Evolutionary conservation across 1,140 invertebrate genomes (phyloP), one percentile per base, ranked within the genome.

Genomic region (Mycetomoellerius zeteki): DNA sequence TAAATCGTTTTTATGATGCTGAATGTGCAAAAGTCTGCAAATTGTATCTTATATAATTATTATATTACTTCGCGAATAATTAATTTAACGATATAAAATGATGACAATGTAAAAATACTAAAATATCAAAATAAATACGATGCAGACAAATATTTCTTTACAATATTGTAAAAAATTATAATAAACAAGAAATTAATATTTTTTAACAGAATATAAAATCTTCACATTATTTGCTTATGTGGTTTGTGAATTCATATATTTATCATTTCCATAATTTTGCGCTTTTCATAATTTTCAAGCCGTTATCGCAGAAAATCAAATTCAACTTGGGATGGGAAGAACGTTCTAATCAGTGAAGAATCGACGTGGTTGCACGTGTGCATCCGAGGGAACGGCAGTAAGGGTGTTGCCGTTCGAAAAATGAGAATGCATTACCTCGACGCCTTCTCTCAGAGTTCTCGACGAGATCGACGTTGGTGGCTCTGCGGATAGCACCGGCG

Each of bases 391-490:
- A 81, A 85, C 52, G 76, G 54, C 78, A 27, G 75, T 62, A 81
- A 90, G 86, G 80, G 80, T 89, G 87, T 91, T 69, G 88, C 85
- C 77, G 62, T 89, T 91, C 86, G 91, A 91, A 91, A 91, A 91
- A 91, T 90, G 91, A 91, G 91, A 91, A 91, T 91, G 91, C 91
- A 91, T 91, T 91, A 91, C 89, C 75, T 62, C 86, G 81, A 91
- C 90, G 90, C 88, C 88, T 89, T 86, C 86, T 88, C 88, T 85
- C 82, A 56, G 82, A 89, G 85, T 88, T 92, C 89, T 90, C 72
- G 62, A 52, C 87, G 81, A 93, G 93, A 94, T 94, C 93, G 88
- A 93, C 93, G 93, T 94, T 93, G 93, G 94, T 95, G 94, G 94
- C 78, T 93, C 90, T 88, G 89, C 84, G 92, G 93, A 94, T 94